Evolutionary conservation across 2,888 invertebrate species (phyloP).

Genomic region (Brachycybe producta): DNA sequence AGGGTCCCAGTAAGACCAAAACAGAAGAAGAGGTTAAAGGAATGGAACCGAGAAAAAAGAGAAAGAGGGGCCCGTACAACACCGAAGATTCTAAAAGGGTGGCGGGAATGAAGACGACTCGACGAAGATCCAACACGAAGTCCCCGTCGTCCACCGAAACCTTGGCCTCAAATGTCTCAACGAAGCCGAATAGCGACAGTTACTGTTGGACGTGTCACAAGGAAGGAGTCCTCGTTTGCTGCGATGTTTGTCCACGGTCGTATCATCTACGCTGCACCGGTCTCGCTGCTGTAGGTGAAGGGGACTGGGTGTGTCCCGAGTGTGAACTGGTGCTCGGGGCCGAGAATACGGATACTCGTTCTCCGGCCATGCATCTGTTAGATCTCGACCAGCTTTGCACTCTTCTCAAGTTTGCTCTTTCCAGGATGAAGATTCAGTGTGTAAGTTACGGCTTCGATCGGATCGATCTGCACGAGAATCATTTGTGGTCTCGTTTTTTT

Average conservation of each 20-base stretch:
- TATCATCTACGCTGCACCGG: slow-evolving; percentile 64
- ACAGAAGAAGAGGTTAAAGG: too few relatives aligned
- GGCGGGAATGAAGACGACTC: too few relatives aligned
- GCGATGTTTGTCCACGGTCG: slow-evolving; percentile 70
- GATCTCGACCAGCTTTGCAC: slow-evolving; percentile 60
- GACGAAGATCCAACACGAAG: too few relatives aligned
- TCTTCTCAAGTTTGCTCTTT: slow-evolving; percentile 62
- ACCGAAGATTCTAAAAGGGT: too few relatives aligned
- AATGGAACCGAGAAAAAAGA: too few relatives aligned
- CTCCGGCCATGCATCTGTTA: slow-evolving; percentile 56
- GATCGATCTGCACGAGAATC: background rate
- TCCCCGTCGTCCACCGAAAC: too few relatives aligned
- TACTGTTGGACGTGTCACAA: slow-evolving; percentile 90
- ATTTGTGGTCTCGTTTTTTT: slow-evolving; percentile 9
- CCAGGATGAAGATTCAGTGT: slow-evolving; percentile 68
- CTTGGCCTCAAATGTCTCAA: too few relatives aligned
- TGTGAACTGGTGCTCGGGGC: slow-evolving; percentile 59
- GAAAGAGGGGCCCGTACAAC: too few relatives aligned
- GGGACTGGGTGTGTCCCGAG: slow-evolving; percentile 76
- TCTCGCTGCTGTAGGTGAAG: slow-evolving; percentile 26
- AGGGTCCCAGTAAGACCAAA: too few relatives aligned
- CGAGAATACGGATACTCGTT: slow-evolving; percentile 47
- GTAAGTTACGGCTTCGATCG: slow-evolving; percentile 45
- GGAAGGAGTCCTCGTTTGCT: slow-evolving; percentile 44
- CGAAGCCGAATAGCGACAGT: slow-evolving; percentile 42